Evolutionary conservation across 2,113 vertebrate genomes (phyloP), one percentile per base, ranked within the genome.

Genomic region (Platysternon megacephalum): DNA sequence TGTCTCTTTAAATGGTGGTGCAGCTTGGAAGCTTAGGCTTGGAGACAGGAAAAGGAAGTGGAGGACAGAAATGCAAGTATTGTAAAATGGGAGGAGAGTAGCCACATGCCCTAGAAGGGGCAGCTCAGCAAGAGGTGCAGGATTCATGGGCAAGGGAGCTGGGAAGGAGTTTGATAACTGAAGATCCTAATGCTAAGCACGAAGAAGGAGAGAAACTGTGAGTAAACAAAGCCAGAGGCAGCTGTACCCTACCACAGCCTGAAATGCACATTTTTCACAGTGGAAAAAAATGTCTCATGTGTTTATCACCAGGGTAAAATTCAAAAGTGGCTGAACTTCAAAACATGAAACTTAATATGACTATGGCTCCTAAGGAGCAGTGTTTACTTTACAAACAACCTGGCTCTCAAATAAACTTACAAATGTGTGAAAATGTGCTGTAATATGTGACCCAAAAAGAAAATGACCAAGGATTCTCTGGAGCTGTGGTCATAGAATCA

Each of bases 341-440:
- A 95, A 96, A 97, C 6, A 1, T 72, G 94, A 96, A 92, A 82
- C 93, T 87, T 86, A 42, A 85, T 94, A 86, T 94, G 95, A 94
- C 87, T 92, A 76, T 94, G 85, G 19, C 94, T 95, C 74, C 51
- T 90, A 88, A 84, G 85, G 85, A 89, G 87, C 46, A 48, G 14
- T 72, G 39, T 51, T 79, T 42, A 48, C 49, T 86, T 32, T 11
- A 83, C 21, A 35, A 24, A 55, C 78, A 46, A 35, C 53, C 44
- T 87, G 39, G 52, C 52, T 56, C 42, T 48, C 68, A 82, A 82
- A 86, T 32, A 86, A 5, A 52, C 46, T 55, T 87, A 80, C n/a
- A 46, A 46, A 76, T 46, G 42, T 26, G 26, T 46, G 74, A 78
- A 78, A 78, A 78, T 78, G 74, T 46, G 74, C 42, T 46, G 74